These are phyloP conservation scores for Azemiops feae DNA, from an alignment of 2,113 vertebrate species.

Conservation along the genomic window DNA sequence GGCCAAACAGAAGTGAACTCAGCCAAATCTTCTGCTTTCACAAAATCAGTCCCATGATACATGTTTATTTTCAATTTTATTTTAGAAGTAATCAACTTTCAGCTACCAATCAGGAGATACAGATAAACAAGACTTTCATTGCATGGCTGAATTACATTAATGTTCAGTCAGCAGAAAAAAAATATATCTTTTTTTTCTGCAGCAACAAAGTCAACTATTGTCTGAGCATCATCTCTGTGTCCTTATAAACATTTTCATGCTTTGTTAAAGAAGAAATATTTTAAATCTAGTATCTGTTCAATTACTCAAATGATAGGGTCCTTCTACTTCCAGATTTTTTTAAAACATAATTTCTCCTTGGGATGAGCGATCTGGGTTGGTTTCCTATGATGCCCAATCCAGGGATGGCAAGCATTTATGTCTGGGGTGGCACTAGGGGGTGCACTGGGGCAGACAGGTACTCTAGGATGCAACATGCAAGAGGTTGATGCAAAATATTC, in stretches of 20 bases:
- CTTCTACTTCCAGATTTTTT: background rate
- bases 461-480: background rate
- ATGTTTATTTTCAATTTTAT: background rate
- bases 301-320: background rate
- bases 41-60: background rate
- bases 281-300: background rate
- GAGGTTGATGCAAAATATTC: background rate
- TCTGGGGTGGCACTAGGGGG: background rate
- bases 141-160: background rate
- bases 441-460: background rate
- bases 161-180: background rate
- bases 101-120: background rate
- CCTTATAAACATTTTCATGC: background rate
- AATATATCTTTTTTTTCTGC: no score
- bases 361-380: background rate
- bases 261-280: background rate
- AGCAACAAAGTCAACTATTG: background rate
- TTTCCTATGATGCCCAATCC: background rate
- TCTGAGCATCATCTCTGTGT: background rate
- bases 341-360: background rate
- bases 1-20: background rate
- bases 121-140: background rate
- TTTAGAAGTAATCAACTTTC: background rate
- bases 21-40: background rate
- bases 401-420: background rate